These are phyloP conservation scores for Cataglyphis altisquamis DNA, from an alignment of 2,888 invertebrate species.

Conservation along the genomic window DNA sequence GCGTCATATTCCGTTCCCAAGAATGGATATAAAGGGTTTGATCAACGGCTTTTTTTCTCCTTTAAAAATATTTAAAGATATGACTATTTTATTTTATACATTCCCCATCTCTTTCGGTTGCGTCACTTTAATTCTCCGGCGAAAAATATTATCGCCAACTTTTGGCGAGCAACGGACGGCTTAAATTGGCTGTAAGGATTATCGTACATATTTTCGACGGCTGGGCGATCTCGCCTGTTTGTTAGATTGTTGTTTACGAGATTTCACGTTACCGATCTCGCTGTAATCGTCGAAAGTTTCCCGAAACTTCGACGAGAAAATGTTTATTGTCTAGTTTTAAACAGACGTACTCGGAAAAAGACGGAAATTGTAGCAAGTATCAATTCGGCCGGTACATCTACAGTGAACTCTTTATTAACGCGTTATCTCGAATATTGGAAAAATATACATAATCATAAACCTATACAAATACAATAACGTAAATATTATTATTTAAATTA, in stretches of 20 bases:
- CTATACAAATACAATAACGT: no score
- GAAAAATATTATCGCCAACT: slow-evolving; percentile 51
- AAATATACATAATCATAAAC: neutral
- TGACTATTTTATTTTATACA: neutral
- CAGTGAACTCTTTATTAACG: neutral
- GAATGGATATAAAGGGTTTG: neutral
- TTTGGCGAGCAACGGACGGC: slow-evolving; percentile 12
- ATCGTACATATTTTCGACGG: slow-evolving; percentile 33
- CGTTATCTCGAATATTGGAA: slow-evolving; percentile 13
- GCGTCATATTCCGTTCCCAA: neutral
- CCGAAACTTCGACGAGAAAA: neutral
- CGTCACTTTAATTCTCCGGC: slow-evolving; percentile 36
- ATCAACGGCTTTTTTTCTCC: neutral
- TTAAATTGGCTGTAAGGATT: slow-evolving; percentile 52
- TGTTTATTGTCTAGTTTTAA: slow-evolving; percentile 1
- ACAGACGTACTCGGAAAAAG: neutral
- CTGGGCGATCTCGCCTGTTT: neutral
- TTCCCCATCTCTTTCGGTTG: slow-evolving; percentile 8
- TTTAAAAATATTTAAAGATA: neutral
- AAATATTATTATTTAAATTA: neutral
- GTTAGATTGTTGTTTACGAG: slow-evolving; percentile 35
- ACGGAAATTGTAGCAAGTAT: neutral
- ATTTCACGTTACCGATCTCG: slow-evolving; percentile 9
- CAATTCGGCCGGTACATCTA: neutral
- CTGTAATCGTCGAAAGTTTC: slow-evolving; percentile 19